Base-by-base conservation (phyloP, 2,888 invertebrate species). In the Myopa tessellatipennis region DNA sequence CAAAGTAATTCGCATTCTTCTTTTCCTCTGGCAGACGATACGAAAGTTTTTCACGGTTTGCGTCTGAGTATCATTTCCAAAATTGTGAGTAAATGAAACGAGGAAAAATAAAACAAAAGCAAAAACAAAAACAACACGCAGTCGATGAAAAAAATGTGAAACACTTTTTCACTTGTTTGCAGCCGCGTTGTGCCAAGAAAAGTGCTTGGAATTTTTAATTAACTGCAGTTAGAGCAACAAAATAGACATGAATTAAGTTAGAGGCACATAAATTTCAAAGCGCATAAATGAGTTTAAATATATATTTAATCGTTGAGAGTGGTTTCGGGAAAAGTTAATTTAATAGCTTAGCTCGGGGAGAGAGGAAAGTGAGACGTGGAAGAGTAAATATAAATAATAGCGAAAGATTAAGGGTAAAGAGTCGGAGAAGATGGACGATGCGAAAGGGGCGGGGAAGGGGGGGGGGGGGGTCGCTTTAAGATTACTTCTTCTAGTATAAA, bases 191-290 rank as follows among this genome's bases (percentile, higher is more conserved):
- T 68, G 74, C 74, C 74, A 74, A 74, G 68, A 58, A 76, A 76
- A 38, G 65, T 74, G 61, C 65, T 16, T 76, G 76, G 76, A 78
- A 78, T 77, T 78, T 78, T 78, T 78, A 78, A 78, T 78, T 76
- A 78, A 76, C 76, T 73, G 26, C 74, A 74, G 12, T 34, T 52
- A 52, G 16, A 52, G 50, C 63, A 65, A 34, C 45, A 69, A 52
- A 67, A 67, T 40, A 67, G 67, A 67, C 67, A 67, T 67, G 40
- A 67, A 67, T 67, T 67, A 67, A 40, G 67, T 40, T 67, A 67
- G 55, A n/a, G 3, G 5, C 55, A n/a, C 55, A 55, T 55, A 55
- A 55, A 55, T 55, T 55, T 55, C n/a, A n/a, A n/a, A 55, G 55
- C 55, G 14, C 55, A n/a, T 55, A n/a, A 55, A 6, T 55, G 55